Percentiles rank a stretch among this genome's conserved stretches.
Evolutionary conservation across 2,113 vertebrate species (phyloP).

Genomic region (Phycodurus eques): DNA sequence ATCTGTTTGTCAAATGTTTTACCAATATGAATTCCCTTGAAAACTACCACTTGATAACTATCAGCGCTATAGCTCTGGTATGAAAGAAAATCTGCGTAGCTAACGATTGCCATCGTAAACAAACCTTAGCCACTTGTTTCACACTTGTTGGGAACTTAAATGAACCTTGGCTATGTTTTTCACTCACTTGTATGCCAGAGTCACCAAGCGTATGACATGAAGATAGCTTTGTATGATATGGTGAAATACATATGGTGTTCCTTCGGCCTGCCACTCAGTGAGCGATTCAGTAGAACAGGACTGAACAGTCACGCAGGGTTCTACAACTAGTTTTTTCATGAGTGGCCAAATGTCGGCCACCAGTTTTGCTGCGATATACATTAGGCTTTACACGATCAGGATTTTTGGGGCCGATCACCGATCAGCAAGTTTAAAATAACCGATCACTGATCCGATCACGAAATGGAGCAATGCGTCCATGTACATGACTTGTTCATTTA

Average conservation of each 20-base stretch:
- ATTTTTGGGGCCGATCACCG: no score
- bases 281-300: background rate
- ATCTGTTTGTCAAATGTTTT: background rate
- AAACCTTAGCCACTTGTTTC: background rate
- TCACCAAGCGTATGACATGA: background rate
- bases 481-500: no score
- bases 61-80: background rate
- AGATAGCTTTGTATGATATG: background rate
- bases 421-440: no score
- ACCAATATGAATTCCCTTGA: no score
- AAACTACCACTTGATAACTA: no score
- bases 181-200: background rate
- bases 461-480: no score
- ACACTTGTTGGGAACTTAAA: background rate
- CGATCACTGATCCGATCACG: no score
- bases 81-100: background rate
- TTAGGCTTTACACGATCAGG: no score
- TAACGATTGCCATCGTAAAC: background rate
- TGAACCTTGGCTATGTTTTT: background rate
- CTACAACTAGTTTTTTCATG: background rate
- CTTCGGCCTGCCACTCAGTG: background rate
- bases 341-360: background rate
- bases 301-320: background rate
- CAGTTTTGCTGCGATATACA: background rate
- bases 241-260: background rate